A percentile compares a stretch with the other conserved stretches of the same genome.
Evolutionary conservation across 2,888 invertebrate genomes (phyloP).

Genomic region (Belgica antarctica): DNA sequence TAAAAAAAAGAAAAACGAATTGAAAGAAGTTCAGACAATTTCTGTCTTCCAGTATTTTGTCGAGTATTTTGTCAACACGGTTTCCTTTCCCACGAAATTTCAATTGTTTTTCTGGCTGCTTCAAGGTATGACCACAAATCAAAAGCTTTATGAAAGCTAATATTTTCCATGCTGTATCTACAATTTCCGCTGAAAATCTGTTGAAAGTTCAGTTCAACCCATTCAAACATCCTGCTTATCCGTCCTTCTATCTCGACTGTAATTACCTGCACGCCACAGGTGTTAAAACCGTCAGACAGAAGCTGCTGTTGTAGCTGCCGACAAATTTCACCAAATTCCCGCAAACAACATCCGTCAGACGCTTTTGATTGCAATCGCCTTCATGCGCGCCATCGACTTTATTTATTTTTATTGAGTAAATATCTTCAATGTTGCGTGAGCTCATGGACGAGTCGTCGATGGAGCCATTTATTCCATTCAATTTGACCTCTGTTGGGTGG

Average conservation of each 20-base stretch:
- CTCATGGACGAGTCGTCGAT: constrained; percentile 20
- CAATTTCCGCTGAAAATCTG: too few relatives aligned
- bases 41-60: too few relatives aligned
- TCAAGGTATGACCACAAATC: too few relatives aligned
- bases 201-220: too few relatives aligned
- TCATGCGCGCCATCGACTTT: not conserved
- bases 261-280: constrained; percentile 40
- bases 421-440: constrained; percentile 34
- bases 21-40: too few relatives aligned
- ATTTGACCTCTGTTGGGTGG: constrained; percentile 29
- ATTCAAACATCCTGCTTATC: not conserved
- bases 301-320: constrained; percentile 33
- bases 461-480: constrained; percentile 2
- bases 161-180: not conserved
- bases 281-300: constrained; percentile 29
- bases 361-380: not conserved
- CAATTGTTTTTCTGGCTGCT: too few relatives aligned
- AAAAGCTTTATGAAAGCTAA: not conserved
- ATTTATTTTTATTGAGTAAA: constrained; percentile 28
- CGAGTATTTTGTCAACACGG: too few relatives aligned
- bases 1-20: too few relatives aligned
- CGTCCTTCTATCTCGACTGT: too few relatives aligned
- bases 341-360: not conserved
- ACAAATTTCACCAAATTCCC: constrained; percentile 32
- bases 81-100: too few relatives aligned